Conservation (phyloP, 2,797 vertebrate species). For the Anas capensis region DNA sequence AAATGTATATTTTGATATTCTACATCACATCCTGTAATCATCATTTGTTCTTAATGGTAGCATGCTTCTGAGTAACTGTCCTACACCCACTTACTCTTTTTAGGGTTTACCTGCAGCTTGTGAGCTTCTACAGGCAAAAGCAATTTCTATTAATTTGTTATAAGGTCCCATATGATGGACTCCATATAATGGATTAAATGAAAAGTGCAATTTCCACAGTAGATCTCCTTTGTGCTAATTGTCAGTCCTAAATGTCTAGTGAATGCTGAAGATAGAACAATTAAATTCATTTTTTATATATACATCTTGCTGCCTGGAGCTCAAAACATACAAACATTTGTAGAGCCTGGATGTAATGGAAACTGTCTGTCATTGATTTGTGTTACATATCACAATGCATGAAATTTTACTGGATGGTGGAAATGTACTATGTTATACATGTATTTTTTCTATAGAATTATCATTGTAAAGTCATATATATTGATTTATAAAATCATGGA, state of each 20-base stretch:
- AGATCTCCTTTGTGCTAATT: not conserved
- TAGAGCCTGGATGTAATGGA: not conserved
- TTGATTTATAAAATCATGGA: not conserved
- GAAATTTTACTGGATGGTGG: not conserved
- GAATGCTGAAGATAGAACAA: not conserved
- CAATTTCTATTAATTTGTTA: not conserved
- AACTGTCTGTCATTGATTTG: not conserved
- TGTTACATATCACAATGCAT: not conserved
- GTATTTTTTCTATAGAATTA: not conserved
- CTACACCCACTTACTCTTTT: not conserved
- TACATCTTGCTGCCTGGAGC: not conserved
- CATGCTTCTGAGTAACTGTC: not conserved
- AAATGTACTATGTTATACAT: not conserved
- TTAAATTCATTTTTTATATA: not conserved
- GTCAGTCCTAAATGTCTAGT: not conserved
- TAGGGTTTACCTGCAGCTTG: not conserved
- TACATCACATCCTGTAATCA: not conserved
- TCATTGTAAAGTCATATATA: not conserved
- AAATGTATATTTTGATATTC: not conserved
- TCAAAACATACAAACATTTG: not conserved
- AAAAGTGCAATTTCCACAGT: not conserved
- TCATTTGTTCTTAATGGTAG: not conserved
- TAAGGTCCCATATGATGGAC: not conserved
- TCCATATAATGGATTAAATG: not conserved
- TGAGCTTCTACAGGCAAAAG: not conserved